Evolutionary conservation across 2,113 vertebrate species (phyloP).

Genomic region (Elaphurus davidianus): DNA sequence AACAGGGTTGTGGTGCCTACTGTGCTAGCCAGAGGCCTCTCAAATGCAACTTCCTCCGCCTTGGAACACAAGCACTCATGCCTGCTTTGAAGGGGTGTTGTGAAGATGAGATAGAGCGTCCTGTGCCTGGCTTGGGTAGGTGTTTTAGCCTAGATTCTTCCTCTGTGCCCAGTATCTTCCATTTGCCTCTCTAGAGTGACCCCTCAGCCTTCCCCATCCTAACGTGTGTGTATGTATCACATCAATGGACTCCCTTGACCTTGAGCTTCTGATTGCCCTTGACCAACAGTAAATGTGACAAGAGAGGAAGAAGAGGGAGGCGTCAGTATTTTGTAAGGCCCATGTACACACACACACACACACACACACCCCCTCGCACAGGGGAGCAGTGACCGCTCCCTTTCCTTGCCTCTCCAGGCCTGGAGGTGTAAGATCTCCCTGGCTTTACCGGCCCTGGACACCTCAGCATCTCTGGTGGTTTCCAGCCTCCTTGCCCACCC

Average conservation of each 20-base stretch:
- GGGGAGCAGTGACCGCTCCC: neutral
- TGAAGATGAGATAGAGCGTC: neutral
- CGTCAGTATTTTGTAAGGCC: neutral
- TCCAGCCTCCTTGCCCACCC: neutral
- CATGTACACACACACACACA: too few relatives aligned
- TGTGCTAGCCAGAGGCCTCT: neutral
- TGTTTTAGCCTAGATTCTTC: neutral
- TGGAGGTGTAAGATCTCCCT: neutral
- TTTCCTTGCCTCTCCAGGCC: neutral
- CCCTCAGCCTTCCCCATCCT: neutral
- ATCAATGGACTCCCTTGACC: neutral
- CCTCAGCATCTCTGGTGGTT: neutral
- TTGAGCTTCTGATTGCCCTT: neutral
- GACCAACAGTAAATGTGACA: neutral
- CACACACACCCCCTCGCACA: neutral
- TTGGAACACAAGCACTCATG: neutral
- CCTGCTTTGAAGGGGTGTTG: neutral
- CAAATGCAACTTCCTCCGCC: neutral
- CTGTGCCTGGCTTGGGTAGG: too few relatives aligned
- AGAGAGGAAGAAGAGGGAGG: neutral
- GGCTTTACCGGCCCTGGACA: neutral
- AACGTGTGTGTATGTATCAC: neutral
- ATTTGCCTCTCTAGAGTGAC: neutral
- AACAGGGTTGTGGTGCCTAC: neutral
- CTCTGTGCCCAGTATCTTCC: neutral